Evolutionary conservation across 2,113 vertebrate species (phyloP).

Genomic region (Condylura cristata): DNA sequence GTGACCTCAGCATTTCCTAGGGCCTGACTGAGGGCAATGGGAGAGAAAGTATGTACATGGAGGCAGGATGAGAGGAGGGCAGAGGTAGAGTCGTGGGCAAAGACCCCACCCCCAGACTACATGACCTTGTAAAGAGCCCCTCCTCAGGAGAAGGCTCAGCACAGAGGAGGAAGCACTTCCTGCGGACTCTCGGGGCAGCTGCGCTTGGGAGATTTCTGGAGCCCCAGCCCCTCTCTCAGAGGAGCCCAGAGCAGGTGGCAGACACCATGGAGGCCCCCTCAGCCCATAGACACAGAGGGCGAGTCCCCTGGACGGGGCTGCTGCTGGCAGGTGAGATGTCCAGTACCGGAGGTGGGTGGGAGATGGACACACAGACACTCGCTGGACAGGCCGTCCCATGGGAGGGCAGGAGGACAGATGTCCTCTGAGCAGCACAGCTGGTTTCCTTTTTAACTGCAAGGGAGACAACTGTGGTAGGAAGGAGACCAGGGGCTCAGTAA

Average conservation of each 20-base stretch:
- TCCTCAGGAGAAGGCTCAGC: not conserved
- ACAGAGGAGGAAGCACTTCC: not conserved
- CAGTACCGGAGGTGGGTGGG: rapidly evolving
- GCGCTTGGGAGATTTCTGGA: not conserved
- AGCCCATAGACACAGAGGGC: rapidly evolving
- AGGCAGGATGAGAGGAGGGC: not conserved
- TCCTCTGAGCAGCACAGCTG: not conserved
- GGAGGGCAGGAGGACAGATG: not conserved
- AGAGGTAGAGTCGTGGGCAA: not conserved
- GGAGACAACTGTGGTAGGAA: no score
- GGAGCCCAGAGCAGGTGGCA: no score
- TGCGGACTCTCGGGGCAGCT: not conserved
- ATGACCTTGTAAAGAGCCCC: not conserved
- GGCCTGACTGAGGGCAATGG: not conserved
- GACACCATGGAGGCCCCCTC: not conserved
- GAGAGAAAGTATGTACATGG: not conserved
- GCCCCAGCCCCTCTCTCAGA: not conserved
- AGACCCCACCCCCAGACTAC: not conserved
- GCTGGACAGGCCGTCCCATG: not conserved
- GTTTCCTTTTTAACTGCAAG: no score
- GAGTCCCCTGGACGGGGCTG: rapidly evolving
- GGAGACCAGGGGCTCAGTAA: no score
- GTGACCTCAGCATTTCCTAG: not conserved
- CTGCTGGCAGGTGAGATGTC: constrained; percentile 44
- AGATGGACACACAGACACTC: not conserved